A percentile compares a stretch with the other conserved stretches of the same genome.
Evolutionary conservation across 2,113 vertebrate species (phyloP).

Genomic region (Thamnaconus septentrionalis): DNA sequence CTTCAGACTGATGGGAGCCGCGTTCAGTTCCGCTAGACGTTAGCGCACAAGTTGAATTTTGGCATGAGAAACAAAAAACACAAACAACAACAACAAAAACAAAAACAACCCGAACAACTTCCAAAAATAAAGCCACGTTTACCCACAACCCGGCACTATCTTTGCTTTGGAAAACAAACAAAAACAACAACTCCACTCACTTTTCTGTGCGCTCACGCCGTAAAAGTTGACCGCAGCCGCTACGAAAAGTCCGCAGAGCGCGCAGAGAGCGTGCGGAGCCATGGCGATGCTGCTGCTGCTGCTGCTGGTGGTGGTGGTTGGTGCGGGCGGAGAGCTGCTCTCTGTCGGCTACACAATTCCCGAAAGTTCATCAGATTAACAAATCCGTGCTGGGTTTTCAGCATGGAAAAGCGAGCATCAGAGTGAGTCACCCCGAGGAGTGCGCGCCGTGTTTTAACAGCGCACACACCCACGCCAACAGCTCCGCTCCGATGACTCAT

Average conservation of each 20-base stretch:
- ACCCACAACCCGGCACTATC: too few relatives aligned
- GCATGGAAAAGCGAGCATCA: slow-evolving; percentile 74
- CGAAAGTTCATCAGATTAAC: slow-evolving; percentile 67
- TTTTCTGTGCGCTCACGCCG: slow-evolving; percentile 66
- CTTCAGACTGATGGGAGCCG: slow-evolving; percentile 15
- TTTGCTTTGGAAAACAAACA: neutral
- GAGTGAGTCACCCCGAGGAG: slow-evolving; percentile 76
- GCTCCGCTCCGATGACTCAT: slow-evolving; percentile 77
- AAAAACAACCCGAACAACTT: neutral
- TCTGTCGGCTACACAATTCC: slow-evolving; percentile 52
- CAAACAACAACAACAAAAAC: neutral
- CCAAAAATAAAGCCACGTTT: too few relatives aligned
- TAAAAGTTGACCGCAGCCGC: slow-evolving; percentile 54
- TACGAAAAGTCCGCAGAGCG: slow-evolving; percentile 65
- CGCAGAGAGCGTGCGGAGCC: slow-evolving; percentile 61
- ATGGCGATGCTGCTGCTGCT: slow-evolving; percentile 32
- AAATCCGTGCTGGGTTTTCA: slow-evolving; percentile 59
- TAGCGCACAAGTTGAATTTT: too few relatives aligned
- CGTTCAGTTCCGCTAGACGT: slow-evolving; percentile 17
- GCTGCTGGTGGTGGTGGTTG: too few relatives aligned
- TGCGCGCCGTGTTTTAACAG: slow-evolving; percentile 78
- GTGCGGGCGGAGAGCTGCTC: slow-evolving; percentile 44
- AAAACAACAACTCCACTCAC: slow-evolving; percentile 57
- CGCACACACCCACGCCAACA: slow-evolving; percentile 78
- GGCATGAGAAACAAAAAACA: neutral